Conservation (phyloP, 2,888 invertebrate genomes). For the Brachynemurus nebulosus region DNA sequence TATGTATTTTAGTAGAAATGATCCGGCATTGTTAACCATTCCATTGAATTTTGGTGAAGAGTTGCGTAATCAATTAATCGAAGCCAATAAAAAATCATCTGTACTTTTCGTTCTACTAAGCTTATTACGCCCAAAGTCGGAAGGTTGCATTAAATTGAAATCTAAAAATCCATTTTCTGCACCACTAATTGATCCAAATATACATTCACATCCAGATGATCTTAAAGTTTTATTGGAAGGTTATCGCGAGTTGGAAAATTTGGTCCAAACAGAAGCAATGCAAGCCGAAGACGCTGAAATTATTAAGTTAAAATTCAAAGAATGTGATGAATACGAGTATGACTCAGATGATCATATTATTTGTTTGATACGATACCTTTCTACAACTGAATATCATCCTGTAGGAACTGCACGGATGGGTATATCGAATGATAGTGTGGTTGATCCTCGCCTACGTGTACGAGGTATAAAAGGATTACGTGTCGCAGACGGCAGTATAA, state of each 20-base stretch:
- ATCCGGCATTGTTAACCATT: slow-evolving; percentile 22
- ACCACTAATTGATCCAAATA: slow-evolving; percentile 22
- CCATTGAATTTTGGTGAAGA: too few species aligned
- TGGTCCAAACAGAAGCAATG: slow-evolving; percentile 38
- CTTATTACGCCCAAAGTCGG: slow-evolving; percentile 23
- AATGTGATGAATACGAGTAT: slow-evolving; percentile 31
- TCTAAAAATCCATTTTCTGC: slow-evolving; percentile 22
- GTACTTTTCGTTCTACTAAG: too few species aligned
- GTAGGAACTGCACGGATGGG: slow-evolving; percentile 26
- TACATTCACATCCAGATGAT: slow-evolving; percentile 31
- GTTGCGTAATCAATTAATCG: too few species aligned
- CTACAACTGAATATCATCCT: slow-evolving; percentile 24
- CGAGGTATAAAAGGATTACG: not conserved
- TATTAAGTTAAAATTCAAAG: slow-evolving; percentile 36
- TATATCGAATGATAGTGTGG: not conserved
- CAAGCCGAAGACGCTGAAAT: slow-evolving; percentile 39
- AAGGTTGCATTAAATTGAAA: slow-evolving; percentile 21
- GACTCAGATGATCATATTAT: slow-evolving; percentile 36
- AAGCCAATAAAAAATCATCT: too few species aligned
- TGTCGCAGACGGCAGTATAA: slow-evolving; percentile 3
- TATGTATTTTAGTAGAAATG: slow-evolving; percentile 27
- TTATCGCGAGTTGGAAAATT: slow-evolving; percentile 28
- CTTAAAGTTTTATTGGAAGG: slow-evolving; percentile 43
- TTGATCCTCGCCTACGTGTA: slow-evolving; percentile 1
- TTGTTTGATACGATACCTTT: slow-evolving; percentile 29